phyloP scores from a whole-genome alignment of 2,797 vertebrate species.

The Syngnathus rostellatus region DNA sequence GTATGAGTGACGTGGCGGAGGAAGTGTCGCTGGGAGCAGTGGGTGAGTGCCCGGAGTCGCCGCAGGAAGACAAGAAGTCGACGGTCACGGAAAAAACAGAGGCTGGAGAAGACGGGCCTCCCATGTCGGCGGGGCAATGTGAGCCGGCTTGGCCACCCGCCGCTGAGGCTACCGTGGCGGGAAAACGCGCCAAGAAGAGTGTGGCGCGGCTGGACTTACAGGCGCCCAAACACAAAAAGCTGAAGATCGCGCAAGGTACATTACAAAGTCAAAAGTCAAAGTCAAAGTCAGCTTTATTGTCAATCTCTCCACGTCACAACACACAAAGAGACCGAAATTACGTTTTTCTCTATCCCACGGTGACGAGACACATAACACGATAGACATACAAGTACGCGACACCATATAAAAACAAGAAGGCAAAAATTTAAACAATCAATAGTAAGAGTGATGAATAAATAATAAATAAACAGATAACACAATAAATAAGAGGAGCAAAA shows the following conservation, averaged over 20 bases:
- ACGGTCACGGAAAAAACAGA: neutral
- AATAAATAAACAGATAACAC: too few species aligned
- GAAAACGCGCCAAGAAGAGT: slow-evolving; percentile 88
- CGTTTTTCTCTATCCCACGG: too few species aligned
- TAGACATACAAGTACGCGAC: too few species aligned
- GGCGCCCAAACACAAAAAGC: slow-evolving; percentile 76
- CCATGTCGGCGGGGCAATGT: neutral
- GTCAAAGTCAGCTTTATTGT: too few species aligned
- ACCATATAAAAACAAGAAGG: too few species aligned
- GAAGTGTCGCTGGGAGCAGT: slow-evolving; percentile 12
- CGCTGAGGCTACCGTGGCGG: slow-evolving; percentile 75
- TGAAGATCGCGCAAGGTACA: slow-evolving; percentile 80
- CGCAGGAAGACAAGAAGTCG: neutral
- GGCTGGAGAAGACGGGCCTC: neutral
- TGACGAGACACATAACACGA: too few species aligned
- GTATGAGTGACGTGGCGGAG: slow-evolving; percentile 23
- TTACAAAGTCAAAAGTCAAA: too few species aligned
- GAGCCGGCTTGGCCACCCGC: slow-evolving; percentile 9
- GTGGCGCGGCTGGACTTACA: slow-evolving; percentile 87
- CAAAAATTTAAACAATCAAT: too few species aligned
- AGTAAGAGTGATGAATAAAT: too few species aligned
- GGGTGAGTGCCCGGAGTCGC: neutral
- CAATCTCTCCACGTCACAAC: too few species aligned
- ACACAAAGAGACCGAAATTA: too few species aligned
- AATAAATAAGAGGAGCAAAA: too few species aligned